These are phyloP conservation scores for Acleris literana DNA, from an alignment of 2,888 invertebrate species.

Conservation along the genomic window DNA sequence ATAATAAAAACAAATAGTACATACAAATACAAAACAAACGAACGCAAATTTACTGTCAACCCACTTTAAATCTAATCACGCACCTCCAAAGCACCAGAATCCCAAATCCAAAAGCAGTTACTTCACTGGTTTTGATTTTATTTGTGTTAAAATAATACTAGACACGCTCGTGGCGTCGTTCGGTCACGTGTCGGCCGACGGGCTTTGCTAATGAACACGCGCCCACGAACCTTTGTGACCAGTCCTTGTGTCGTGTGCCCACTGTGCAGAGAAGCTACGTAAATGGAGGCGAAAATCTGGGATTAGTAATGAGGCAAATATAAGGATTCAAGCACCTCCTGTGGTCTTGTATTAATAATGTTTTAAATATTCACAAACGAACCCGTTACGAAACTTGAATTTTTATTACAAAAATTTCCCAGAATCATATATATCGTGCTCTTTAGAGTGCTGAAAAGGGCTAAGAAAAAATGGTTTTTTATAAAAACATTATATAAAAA, in stretches of 20 bases:
- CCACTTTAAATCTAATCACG: neutral
- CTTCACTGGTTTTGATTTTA: neutral
- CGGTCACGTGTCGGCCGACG: constrained; percentile 61
- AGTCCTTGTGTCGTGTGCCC: constrained; percentile 11
- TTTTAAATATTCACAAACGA: too few relatives aligned
- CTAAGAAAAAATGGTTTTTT: too few relatives aligned
- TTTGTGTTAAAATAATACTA: constrained; percentile 13
- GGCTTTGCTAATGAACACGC: constrained; percentile 69
- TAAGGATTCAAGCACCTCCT: too few relatives aligned
- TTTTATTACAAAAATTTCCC: too few relatives aligned
- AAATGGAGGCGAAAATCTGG: constrained; percentile 44
- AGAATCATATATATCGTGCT: too few relatives aligned
- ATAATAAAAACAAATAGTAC: constrained; percentile 75
- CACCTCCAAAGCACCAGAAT: too few relatives aligned
- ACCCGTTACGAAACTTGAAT: too few relatives aligned
- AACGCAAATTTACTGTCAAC: too few relatives aligned
- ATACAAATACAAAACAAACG: neutral
- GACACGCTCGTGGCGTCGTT: constrained; percentile 16
- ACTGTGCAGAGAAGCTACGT: constrained; percentile 8
- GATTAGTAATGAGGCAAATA: constrained; percentile 44
- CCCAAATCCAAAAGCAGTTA: too few relatives aligned
- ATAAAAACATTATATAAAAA: too few relatives aligned
- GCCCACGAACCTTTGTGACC: constrained; percentile 43
- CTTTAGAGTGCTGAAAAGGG: too few relatives aligned
- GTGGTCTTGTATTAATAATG: too few relatives aligned